A percentile compares a stretch with the other conserved stretches of the same genome.
phyloP scores from a whole-genome alignment of 2,888 invertebrate species.

The Omphaloscelis lunosa region DNA sequence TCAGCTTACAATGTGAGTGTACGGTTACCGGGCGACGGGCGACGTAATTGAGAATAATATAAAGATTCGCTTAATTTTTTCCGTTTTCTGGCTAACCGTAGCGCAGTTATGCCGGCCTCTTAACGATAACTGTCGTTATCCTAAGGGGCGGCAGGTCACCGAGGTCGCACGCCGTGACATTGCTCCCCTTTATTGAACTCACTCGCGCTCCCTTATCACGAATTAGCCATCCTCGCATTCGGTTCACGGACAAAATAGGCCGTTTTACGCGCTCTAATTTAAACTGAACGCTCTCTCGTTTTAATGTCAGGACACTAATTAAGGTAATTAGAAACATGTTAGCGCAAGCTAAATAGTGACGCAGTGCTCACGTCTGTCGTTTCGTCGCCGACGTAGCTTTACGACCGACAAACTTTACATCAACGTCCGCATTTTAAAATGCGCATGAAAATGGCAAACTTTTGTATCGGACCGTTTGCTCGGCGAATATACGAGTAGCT shows the following conservation, averaged over 20 bases:
- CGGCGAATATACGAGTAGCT: slow-evolving; percentile 67
- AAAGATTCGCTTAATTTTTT: slow-evolving; percentile 64
- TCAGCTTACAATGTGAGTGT: slow-evolving; percentile 40
- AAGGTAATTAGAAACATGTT: slow-evolving; percentile 86
- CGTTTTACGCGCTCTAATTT: slow-evolving; percentile 85
- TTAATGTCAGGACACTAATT: slow-evolving; percentile 86
- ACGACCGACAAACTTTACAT: slow-evolving; percentile 47
- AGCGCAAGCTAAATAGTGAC: slow-evolving; percentile 76
- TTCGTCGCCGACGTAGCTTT: slow-evolving; percentile 60
- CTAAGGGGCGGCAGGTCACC: slow-evolving; percentile 72
- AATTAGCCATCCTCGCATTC: slow-evolving; percentile 86
- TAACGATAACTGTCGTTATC: slow-evolving; percentile 82
- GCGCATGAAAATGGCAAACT: slow-evolving; percentile 50
- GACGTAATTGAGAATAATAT: slow-evolving; percentile 60
- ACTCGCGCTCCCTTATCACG: slow-evolving; percentile 85
- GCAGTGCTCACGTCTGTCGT: slow-evolving; percentile 67
- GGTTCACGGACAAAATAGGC: slow-evolving; percentile 86
- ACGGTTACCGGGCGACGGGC: slow-evolving; percentile 13
- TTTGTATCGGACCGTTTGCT: slow-evolving; percentile 67
- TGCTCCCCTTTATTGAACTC: slow-evolving; percentile 84
- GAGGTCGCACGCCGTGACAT: slow-evolving; percentile 80
- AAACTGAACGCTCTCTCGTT: slow-evolving; percentile 82
- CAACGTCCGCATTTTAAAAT: slow-evolving; percentile 46
- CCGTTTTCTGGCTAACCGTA: slow-evolving; percentile 57
- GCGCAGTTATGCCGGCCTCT: slow-evolving; percentile 68